Evolutionary conservation across 37 sponge, comb jelly and placozoan species (phyloP), one percentile per base, ranked within the genome.

Genomic region (Beroe forskalii): DNA sequence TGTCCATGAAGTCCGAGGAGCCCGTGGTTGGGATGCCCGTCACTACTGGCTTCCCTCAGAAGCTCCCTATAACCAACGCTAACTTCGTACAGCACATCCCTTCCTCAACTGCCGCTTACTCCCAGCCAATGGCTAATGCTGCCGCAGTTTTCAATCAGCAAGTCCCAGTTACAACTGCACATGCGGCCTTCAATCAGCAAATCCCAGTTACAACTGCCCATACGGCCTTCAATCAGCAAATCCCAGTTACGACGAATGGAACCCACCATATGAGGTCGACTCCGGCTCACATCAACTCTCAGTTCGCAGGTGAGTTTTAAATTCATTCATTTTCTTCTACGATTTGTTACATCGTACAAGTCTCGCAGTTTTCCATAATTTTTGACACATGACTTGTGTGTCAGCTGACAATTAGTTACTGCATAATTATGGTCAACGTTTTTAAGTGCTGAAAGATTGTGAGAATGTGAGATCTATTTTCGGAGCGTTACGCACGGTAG

Each of bases 11-110:
- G 12, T 12, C 55, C 19, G 86, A 80, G 86, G 86, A 80, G 86
- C 86, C 86, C 3, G 86, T 80, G 30, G 86, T 80, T 1, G 86
- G 86, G 55, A 41, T 41, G 86, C 86, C 86, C 1, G 86, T 80
- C 6, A 32, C 36, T 8, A 36, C 72, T 28, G 72, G 72, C 12
- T 69, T 35, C 72, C 12, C 72, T 6, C 33, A 69, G 38, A 22
- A 27, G 25, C 38, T 37, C 32, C 72, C 55, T 6, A 12, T 48
- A 17, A 48, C 55, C 6, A 48, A 12, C 12, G 55, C 55, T 6
- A 48, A 6, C 55, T 48, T 48, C 12, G 55, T 48, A 12, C 55
- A 48, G 55, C 55, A 48, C 12, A 48, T 48, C 12, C 55, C 55
- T 12, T 6, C 55, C 12, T 48, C 55, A 6, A 48, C 55, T 17